Evolutionary conservation across 2,888 invertebrate genomes (phyloP), one percentile per base, ranked within the genome.

Genomic region (Cephus pygmeus): DNA sequence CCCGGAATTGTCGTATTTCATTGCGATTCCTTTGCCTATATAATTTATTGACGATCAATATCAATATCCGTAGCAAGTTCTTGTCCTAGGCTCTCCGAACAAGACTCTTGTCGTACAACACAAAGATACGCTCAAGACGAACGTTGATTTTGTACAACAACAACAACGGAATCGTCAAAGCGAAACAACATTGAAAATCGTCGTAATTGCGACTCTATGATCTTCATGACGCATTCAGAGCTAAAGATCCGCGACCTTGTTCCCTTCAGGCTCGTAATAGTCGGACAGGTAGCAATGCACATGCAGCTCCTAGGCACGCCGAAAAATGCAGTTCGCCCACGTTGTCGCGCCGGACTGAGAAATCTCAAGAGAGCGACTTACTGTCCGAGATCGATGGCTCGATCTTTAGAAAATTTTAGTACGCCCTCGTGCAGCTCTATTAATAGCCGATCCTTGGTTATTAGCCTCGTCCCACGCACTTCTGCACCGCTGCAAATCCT

Each of bases 381-480:
- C 71, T 31, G 31, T 34, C 31, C 71, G 75, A 77, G 81, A 81
- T 81, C 81, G 81, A 79, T 80, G 79, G 78, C 78, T 76, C 75
- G 80, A 81, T 79, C 79, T 79, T 80, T 81, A 80, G 78, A 79
- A 80, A 80, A 73, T 40, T 69, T 75, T 71, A 36, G 75, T 73
- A 76, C 83, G 82, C 83, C 81, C 81, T 81, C 82, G 80, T 79
- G 79, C 40, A 31, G 12, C 81, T 80, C 84, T 84, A 84, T 84
- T 83, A 83, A 83, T 84, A 84, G 83, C 73, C 75, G 56, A 56
- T 34, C 56, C 75, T 69, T 78, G 80, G 81, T 83, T 83, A 83
- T 83, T 82, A 82, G 79, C 79, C 76, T 74, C 77, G 75, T 75
- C 82, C 80, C 82, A 82, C 81, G 82, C 80, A 77, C 76, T 79